Base-by-base conservation (phyloP, 2,113 vertebrate genomes). In the Fregetta grallaria region DNA sequence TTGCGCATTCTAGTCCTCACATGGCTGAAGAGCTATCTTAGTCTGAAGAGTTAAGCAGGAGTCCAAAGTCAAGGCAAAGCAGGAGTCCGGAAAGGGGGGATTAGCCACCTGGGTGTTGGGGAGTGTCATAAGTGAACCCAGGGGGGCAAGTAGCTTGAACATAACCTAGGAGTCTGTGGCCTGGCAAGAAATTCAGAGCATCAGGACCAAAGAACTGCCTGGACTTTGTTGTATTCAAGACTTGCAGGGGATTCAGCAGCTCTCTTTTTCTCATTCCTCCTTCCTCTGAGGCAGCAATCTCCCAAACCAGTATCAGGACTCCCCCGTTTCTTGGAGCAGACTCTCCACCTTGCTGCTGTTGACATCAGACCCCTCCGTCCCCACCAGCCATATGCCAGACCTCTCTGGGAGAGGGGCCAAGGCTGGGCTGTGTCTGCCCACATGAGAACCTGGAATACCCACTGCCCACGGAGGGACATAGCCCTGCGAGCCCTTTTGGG, bases 381-480 rank as follows among this genome's bases (percentile, higher is more conserved):
- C 38, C 75, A 40, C 13, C 65, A 58, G 36, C 59, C 6, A 1
- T 25, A 32, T 83, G 30, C 17, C 34, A 71, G 38, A 53, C 25
- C 25, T 62, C 56, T 62, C 25, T 1, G 1, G 38, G 40, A 44
- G 40, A 1, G 1, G 8, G 38, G n/a, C 26, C 29, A 55, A 50
- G 67, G n/a, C 56, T 56, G n/a, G 47, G 30, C 38, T 0, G 0
- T 21, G 47, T 29, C 68, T 76, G 65, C 26, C 65, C 47, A 40
- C 34, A 17, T 1, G 6, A 77, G 68, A 63, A n/a, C 14, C 42
- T 29, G 1, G 3, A 36, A 36, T 1, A 1, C 22, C 30, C 38
- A 18, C 62, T 72, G 81, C 38, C 56, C 53, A 16, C 1, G 1
- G 45, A 53, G 20, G 62, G n/a, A 49, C 6, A 9, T 0, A 42